Percentiles rank a stretch among this genome's conserved stretches.
Evolutionary conservation across 2,113 vertebrate species (phyloP).

Genomic region (Podilymbus podiceps): DNA sequence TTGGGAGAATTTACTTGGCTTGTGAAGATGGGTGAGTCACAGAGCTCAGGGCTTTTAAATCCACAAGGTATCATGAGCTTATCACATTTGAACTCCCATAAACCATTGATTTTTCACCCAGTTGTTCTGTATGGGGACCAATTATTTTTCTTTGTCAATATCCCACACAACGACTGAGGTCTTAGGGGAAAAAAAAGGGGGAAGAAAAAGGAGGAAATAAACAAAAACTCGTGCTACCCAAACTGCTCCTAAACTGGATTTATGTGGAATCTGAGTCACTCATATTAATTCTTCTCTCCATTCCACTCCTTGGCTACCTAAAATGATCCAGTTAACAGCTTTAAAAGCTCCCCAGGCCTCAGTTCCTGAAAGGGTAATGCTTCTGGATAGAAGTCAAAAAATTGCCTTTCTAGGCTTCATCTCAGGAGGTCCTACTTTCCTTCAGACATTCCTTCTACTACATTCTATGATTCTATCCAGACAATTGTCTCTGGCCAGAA

Average conservation of each 20-base stretch:
- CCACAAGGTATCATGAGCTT: neutral
- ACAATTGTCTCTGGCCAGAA: conserved; percentile 13
- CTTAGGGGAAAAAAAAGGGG: neutral
- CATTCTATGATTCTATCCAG: conserved; percentile 10
- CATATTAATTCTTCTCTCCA: neutral
- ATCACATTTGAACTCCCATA: neutral
- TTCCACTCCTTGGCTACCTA: neutral
- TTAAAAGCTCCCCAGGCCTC: neutral
- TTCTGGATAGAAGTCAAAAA: neutral
- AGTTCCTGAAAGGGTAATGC: neutral
- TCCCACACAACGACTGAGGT: neutral
- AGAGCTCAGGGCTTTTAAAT: neutral
- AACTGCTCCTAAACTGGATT: neutral
- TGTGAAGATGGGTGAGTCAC: neutral
- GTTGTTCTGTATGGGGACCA: neutral
- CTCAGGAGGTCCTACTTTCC: neutral
- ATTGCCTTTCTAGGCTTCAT: neutral
- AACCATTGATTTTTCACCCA: neutral
- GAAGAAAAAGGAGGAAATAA: neutral
- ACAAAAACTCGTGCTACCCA: neutral
- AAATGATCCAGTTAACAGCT: neutral
- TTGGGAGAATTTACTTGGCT: neutral
- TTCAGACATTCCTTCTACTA: conserved; percentile 11
- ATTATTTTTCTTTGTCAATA: neutral
- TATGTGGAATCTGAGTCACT: neutral